These are phyloP conservation scores for Neosalanx taihuensis DNA, from an alignment of 2,797 vertebrate species.

Conservation along the genomic window DNA sequence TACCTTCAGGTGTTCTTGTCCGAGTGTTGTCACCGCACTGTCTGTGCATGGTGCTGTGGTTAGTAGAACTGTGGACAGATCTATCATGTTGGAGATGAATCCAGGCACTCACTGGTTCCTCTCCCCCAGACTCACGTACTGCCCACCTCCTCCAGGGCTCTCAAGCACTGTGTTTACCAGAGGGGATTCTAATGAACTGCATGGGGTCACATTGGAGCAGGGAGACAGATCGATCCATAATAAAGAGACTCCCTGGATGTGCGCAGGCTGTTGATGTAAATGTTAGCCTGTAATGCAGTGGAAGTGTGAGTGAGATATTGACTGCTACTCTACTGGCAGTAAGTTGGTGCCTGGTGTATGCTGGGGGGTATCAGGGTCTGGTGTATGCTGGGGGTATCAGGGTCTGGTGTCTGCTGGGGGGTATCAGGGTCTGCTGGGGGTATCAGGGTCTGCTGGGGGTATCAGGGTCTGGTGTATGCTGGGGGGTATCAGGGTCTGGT, in stretches of 20 bases:
- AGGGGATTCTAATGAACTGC: conserved; percentile 47
- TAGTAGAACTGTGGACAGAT: conserved; percentile 39
- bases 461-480: too few relatives aligned
- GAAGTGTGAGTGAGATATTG: conserved; percentile 50
- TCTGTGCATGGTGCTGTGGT: conserved; percentile 32
- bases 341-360: not conserved
- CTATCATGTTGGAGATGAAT: conserved; percentile 57
- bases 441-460: too few relatives aligned
- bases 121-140: too few relatives aligned
- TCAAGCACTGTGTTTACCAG: conserved; percentile 48
- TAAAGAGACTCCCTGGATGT: conserved; percentile 44
- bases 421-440: too few relatives aligned
- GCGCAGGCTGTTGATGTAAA: conserved; percentile 43
- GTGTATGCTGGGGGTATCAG: too few relatives aligned
- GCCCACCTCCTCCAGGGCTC: conserved; percentile 20
- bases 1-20: conserved; percentile 40
- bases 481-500: too few relatives aligned
- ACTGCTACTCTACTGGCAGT: conserved; percentile 20
- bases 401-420: too few relatives aligned
- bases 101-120: conserved; percentile 19
- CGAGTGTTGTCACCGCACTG: conserved; percentile 38
- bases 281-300: conserved; percentile 47
- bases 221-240: conserved; percentile 54
- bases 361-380: not conserved
- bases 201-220: conserved; percentile 43